Evolutionary conservation across 1,140 invertebrate species (phyloP).

Genomic region (Leptinotarsa undecemlineata): DNA sequence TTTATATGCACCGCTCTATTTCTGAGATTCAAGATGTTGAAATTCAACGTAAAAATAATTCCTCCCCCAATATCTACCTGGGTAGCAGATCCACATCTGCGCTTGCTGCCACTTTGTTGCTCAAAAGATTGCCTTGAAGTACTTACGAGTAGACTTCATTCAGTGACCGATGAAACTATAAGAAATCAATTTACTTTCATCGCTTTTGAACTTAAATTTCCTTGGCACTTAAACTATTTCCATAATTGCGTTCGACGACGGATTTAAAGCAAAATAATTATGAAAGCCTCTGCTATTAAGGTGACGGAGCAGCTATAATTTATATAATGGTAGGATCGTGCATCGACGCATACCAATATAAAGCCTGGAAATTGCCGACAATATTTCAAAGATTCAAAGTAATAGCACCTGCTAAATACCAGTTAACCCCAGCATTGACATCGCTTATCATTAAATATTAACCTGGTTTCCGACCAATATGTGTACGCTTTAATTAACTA

Average conservation of each 20-base stretch:
- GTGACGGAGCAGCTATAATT: constrained; percentile 5
- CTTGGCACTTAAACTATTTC: not conserved
- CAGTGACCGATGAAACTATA: not conserved
- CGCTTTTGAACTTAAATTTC: not conserved
- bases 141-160: not conserved
- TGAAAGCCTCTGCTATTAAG: not conserved
- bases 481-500: constrained; percentile 48
- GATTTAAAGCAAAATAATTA: constrained; percentile 1
- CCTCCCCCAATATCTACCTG: too few species aligned
- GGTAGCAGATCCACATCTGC: too few species aligned
- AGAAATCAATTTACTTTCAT: constrained; percentile 4
- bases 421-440: constrained; percentile 48
- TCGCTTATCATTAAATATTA: constrained; percentile 51
- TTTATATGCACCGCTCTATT: too few species aligned
- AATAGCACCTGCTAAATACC: constrained; percentile 48
- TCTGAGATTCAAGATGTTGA: too few species aligned
- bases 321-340: constrained; percentile 24
- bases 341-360: constrained; percentile 26
- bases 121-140: not conserved
- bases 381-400: constrained; percentile 34
- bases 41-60: too few species aligned
- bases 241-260: not conserved
- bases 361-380: constrained; percentile 26
- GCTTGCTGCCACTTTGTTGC: not conserved
- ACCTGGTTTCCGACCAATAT: constrained; percentile 44